Evolutionary conservation across 2,888 invertebrate species (phyloP).

Genomic region (Tubiluchus corallicola): DNA sequence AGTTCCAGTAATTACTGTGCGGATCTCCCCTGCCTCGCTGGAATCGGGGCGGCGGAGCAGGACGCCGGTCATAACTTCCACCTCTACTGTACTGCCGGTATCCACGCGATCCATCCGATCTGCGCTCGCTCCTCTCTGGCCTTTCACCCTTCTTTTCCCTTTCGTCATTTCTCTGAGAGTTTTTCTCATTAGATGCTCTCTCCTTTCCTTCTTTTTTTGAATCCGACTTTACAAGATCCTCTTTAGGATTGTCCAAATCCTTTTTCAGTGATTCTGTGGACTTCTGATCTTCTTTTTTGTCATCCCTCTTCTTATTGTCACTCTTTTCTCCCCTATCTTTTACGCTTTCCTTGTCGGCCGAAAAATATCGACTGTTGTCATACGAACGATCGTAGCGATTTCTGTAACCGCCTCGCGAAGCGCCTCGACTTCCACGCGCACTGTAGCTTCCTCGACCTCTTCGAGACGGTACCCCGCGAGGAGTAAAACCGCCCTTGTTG

Average conservation of each 20-base stretch:
- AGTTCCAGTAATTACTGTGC: background rate
- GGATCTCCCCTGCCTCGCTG: background rate
- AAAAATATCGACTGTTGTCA: background rate
- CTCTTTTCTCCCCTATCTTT: background rate
- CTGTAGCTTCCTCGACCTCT: conserved; percentile 52
- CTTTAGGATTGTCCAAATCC: background rate
- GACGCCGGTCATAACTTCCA: background rate
- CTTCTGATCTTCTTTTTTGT: background rate
- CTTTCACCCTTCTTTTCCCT: background rate
- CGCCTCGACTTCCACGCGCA: conserved; percentile 21
- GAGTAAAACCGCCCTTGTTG: conserved; percentile 49
- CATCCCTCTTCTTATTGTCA: background rate
- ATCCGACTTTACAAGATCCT: no score
- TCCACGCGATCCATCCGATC: no score
- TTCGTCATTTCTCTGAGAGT: background rate
- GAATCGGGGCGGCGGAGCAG: background rate
- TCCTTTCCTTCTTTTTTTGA: background rate
- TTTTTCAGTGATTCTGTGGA: background rate
- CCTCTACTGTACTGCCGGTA: no score
- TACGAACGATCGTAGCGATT: background rate
- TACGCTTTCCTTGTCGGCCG: background rate
- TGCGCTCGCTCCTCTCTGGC: background rate
- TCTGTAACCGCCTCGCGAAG: conserved; percentile 19
- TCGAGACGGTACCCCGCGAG: conserved; percentile 69
- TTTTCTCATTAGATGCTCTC: background rate